These are phyloP conservation scores for Lissonota sp. DNA, from an alignment of 2,888 invertebrate genomes.

Conservation along the genomic window DNA sequence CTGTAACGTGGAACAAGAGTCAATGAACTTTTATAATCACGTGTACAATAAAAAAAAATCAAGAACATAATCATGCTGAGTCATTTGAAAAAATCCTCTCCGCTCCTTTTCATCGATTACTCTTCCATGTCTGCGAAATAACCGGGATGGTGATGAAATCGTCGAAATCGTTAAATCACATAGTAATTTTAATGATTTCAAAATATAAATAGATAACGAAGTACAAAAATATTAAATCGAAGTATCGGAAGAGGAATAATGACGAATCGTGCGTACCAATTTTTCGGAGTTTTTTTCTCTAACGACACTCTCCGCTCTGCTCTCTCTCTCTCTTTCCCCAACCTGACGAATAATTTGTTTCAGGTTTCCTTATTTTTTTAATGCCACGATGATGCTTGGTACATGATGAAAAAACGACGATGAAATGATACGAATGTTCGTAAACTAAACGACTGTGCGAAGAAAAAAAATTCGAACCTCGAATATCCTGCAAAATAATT, in stretches of 20 bases:
- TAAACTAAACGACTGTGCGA: slow-evolving; percentile 16
- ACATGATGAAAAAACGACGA: slow-evolving; percentile 26
- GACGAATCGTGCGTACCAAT: slow-evolving; percentile 43
- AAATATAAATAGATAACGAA: slow-evolving; percentile 77
- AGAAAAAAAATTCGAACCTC: slow-evolving; percentile 47
- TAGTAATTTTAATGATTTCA: slow-evolving; percentile 70
- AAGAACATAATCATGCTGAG: slow-evolving; percentile 22
- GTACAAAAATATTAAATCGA: slow-evolving; percentile 78
- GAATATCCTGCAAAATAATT: slow-evolving; percentile 59
- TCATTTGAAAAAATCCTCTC: not conserved
- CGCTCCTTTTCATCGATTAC: not conserved
- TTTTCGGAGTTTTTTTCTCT: slow-evolving; percentile 16
- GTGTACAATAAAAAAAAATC: slow-evolving; percentile 41
- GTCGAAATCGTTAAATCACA: slow-evolving; percentile 59
- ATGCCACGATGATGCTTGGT: slow-evolving; percentile 37
- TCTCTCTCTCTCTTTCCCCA: slow-evolving; percentile 21
- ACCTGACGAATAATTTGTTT: slow-evolving; percentile 41
- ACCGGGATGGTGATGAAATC: not conserved
- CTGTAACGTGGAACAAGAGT: slow-evolving; percentile 33
- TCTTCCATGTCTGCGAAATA: slow-evolving; percentile 7
- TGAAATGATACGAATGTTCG: slow-evolving; percentile 9
- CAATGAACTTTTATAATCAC: slow-evolving; percentile 58
- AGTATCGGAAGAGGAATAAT: slow-evolving; percentile 66
- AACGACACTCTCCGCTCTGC: slow-evolving; percentile 15
- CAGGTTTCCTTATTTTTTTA: slow-evolving; percentile 19